Percentiles rank a stretch among this genome's conserved stretches.
phyloP scores from a whole-genome alignment of 2,113 vertebrate genomes.

The Micronycteris hirsuta region DNA sequence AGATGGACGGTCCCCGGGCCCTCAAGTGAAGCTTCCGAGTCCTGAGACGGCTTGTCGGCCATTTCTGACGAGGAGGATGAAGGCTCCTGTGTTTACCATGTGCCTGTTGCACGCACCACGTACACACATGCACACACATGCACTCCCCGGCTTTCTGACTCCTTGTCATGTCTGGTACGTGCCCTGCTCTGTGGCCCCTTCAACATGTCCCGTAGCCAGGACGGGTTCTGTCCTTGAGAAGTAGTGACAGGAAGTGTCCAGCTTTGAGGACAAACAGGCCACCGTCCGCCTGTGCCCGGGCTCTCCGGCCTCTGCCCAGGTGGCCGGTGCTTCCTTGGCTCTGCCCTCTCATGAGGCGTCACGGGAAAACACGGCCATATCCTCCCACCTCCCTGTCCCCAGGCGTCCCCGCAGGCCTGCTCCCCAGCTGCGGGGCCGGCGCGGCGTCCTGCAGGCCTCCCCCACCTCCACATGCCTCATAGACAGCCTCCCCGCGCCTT shows the following conservation, averaged over 20 bases:
- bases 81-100: rapidly evolving
- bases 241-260: rapidly evolving
- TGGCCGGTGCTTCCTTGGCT: no score
- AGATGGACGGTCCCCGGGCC: rapidly evolving
- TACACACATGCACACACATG: no score
- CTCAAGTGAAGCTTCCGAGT: neutral
- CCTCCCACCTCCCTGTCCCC: rapidly evolving
- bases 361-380: rapidly evolving
- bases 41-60: rapidly evolving
- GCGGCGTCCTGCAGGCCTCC: no score
- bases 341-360: rapidly evolving
- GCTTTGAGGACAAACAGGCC: neutral
- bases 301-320: rapidly evolving
- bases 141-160: no score
- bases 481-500: rapidly evolving
- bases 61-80: rapidly evolving
- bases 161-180: rapidly evolving
- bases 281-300: rapidly evolving
- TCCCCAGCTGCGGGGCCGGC: neutral
- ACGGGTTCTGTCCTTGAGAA: rapidly evolving
- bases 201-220: rapidly evolving
- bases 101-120: rapidly evolving
- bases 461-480: no score
- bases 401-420: neutral
- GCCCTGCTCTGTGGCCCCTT: neutral